Evolutionary conservation across 2,888 invertebrate species (phyloP).

Genomic region (Frankliniella intonsa): DNA sequence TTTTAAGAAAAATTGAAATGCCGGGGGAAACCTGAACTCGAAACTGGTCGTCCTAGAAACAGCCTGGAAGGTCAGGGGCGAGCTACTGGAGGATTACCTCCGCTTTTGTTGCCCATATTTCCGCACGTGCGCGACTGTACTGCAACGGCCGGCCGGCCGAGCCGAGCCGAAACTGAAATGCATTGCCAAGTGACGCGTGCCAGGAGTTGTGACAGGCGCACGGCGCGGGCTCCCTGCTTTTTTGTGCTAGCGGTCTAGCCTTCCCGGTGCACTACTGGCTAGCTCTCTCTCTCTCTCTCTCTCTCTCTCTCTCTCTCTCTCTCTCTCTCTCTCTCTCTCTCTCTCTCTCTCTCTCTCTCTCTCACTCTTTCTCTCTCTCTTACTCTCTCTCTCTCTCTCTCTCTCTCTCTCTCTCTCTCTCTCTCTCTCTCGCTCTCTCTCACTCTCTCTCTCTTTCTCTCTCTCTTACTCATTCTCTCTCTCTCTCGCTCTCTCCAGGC

Average conservation of each 20-base stretch:
- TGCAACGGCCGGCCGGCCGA: too few relatives aligned
- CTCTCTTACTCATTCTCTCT: too few relatives aligned
- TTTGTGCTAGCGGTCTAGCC: background rate
- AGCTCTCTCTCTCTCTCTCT: background rate
- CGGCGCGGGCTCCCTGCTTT: background rate
- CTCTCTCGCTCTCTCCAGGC: background rate
- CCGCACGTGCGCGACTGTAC: too few relatives aligned
- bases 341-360: background rate
- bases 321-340: background rate
- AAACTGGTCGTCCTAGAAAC: too few relatives aligned
- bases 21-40: too few relatives aligned
- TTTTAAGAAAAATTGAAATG: too few relatives aligned
- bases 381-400: background rate
- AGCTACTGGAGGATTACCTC: too few relatives aligned
- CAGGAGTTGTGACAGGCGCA: background rate
- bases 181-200: background rate
- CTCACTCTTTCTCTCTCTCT: background rate
- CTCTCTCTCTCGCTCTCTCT: background rate
- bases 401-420: background rate
- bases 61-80: too few relatives aligned
- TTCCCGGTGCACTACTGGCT: background rate
- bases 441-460: too few relatives aligned
- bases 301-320: slow-evolving; percentile 17
- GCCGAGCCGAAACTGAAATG: too few relatives aligned
- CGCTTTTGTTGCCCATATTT: too few relatives aligned